A percentile compares a stretch with the other conserved stretches of the same genome.
Conservation (phyloP, 2,797 vertebrate species). For the Linurgus olivaceus region DNA sequence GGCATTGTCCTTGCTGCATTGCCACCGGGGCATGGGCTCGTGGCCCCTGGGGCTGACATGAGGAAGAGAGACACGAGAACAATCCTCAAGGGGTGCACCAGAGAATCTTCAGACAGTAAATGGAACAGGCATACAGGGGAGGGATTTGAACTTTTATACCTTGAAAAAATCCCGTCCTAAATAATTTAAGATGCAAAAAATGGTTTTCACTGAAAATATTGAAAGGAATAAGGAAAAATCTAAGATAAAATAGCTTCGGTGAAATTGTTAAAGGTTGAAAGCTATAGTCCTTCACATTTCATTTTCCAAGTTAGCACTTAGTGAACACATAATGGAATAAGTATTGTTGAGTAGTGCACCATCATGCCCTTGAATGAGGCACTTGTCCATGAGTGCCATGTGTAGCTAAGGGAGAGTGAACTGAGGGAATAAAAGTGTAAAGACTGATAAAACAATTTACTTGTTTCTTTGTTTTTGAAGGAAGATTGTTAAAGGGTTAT, state of each 20-base stretch:
- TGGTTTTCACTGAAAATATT: not conserved
- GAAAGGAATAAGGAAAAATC: not conserved
- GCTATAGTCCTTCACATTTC: not conserved
- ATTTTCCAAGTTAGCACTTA: not conserved
- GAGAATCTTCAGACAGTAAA: not conserved
- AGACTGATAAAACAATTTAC: not conserved
- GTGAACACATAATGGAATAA: not conserved
- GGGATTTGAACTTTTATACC: not conserved
- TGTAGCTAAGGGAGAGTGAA: not conserved
- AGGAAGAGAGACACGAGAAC: not conserved
- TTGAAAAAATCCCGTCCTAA: not conserved
- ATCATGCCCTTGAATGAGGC: not conserved
- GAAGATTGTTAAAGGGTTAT: not conserved
- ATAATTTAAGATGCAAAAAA: not conserved
- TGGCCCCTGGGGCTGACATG: accelerated
- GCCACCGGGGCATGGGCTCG: accelerated
- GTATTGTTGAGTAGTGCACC: not conserved
- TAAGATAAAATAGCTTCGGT: not conserved
- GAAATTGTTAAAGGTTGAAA: not conserved
- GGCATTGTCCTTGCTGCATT: accelerated
- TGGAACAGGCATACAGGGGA: not conserved
- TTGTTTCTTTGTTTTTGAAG: not conserved
- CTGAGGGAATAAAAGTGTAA: not conserved
- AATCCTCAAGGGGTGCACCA: not conserved
- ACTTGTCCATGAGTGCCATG: not conserved